Evolutionary conservation across 2,888 invertebrate species (phyloP), one percentile per base, ranked within the genome.

Genomic region (Eupithecia subfuscata): DNA sequence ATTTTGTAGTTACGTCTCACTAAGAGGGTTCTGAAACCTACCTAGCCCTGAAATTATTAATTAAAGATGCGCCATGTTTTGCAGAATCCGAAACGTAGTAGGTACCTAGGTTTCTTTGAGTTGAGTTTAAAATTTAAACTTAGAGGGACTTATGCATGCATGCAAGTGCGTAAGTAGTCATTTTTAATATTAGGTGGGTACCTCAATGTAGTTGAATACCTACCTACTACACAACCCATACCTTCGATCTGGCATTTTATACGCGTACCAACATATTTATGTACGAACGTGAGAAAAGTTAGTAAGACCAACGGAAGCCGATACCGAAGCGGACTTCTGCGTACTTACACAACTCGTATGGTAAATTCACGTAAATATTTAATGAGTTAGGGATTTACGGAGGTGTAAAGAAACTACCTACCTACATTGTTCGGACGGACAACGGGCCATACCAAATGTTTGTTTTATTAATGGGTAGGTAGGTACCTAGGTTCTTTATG

Each of bases 361-460:
- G 86, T 85, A 87, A 86, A 85, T 84, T 82, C 82, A 79, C 80
- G 75, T 88, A 79, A 77, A 74, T 74, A 69, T 71, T 71, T 64
- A 40, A 76, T 76, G 82, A 70, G 78, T 75, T 79, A 79, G 84
- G 82, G 86, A 88, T 88, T 87, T 88, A 88, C 84, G 85, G 80
- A 86, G 86, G 86, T 86, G 87, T 82, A 87, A 87, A 87, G 87
- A 87, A 89, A 89, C 86, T 84, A 30, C 30, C 30, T 30, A 30
- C 30, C 30, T 30, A 86, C 87, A 86, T 87, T 86, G 88, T 84
- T 84, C 83, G 84, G 85, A 83, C 82, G 83, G 81, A 81, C 78
- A 80, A 76, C 79, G 82, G 74, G 72, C 81, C 82, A 84, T 79
- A 75, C 74, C 68, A 74, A 65, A 65, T 65, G 65, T 83, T 85